Percentiles rank a stretch among this genome's conserved stretches.
These are phyloP conservation scores for Maniola jurtina DNA, from an alignment of 1,140 invertebrate species.

Conservation along the genomic window DNA sequence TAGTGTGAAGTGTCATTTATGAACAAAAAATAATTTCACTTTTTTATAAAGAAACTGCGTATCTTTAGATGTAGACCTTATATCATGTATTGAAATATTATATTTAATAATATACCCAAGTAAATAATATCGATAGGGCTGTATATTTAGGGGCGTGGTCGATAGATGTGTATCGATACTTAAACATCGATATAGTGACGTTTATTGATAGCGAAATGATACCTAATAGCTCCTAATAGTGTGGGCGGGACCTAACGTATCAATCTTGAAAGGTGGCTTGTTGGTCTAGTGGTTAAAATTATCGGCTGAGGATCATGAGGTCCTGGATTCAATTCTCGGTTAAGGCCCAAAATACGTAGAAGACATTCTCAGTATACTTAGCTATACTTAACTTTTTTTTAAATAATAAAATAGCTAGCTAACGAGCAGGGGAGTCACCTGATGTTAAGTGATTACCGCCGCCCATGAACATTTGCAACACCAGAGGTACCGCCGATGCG, in stretches of 20 bases:
- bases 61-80: not conserved
- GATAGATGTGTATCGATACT: not conserved
- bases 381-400: too few species aligned
- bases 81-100: not conserved
- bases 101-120: not conserved
- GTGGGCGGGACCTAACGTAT: not conserved
- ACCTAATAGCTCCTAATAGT: constrained; percentile 1
- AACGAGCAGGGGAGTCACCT: too few species aligned
- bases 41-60: too few species aligned
- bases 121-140: not conserved
- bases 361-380: too few species aligned
- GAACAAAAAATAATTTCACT: too few species aligned
- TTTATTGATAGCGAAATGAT: constrained; percentile 6
- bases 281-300: too few species aligned
- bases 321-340: not conserved
- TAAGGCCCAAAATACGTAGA: not conserved
- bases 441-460: too few species aligned
- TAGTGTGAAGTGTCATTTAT: too few species aligned
- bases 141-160: not conserved
- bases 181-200: not conserved
- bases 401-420: too few species aligned
- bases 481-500: too few species aligned
- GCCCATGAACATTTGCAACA: too few species aligned
- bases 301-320: not conserved
- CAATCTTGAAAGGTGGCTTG: not conserved